Base-by-base conservation (phyloP, 2,113 vertebrate genomes). In the Gymnorhina tibicen region DNA sequence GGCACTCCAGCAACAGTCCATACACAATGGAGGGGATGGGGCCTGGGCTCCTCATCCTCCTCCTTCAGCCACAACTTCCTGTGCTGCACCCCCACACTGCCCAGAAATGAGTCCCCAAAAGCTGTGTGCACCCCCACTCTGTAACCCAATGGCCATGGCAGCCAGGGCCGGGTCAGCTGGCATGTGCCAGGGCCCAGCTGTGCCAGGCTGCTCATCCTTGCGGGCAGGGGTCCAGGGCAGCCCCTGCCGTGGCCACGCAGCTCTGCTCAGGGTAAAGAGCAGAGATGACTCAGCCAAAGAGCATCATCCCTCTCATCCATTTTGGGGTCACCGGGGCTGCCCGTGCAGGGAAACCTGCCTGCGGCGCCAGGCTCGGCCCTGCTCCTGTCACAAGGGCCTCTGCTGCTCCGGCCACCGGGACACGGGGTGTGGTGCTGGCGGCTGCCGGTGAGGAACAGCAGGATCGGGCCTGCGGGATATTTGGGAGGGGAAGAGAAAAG, bases 211-310 rank as follows among this genome's bases (percentile, higher is more conserved):
- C 24, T 50, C 3, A 3, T 27, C 52, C 52, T 19, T 10, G 2
- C 0, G 0, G 18, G 44, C 26, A 24, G 24, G 39, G 37, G 47
- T 52, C 67, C 1, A 1, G 2, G 8, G 12, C 17, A 73, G 68
- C 33, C 56, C 52, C 55, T 1, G 3, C 19, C 1, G 0, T 4
- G 46, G 50, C 24, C 22, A 19, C 0, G 0, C 3, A 28, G 41
- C 22, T 68, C 72, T 60, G 13, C 67, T 33, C 2, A 1, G 67
- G 58, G 39, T 19, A 64, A 49, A 68, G 42, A 72, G 47, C 10
- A 1, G 47, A 52, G 64, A 96, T 97, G 96, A 97, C 96, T 96
- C 95, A 96, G 95, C 91, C 62, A 0, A 70, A 87, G 81, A 76
- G 23, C 41, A 69, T 53, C 49, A 67, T 13, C 46, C 37, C 26